These are phyloP conservation scores for Hemithea aestivaria DNA, from an alignment of 2,888 invertebrate genomes.

Conservation along the genomic window DNA sequence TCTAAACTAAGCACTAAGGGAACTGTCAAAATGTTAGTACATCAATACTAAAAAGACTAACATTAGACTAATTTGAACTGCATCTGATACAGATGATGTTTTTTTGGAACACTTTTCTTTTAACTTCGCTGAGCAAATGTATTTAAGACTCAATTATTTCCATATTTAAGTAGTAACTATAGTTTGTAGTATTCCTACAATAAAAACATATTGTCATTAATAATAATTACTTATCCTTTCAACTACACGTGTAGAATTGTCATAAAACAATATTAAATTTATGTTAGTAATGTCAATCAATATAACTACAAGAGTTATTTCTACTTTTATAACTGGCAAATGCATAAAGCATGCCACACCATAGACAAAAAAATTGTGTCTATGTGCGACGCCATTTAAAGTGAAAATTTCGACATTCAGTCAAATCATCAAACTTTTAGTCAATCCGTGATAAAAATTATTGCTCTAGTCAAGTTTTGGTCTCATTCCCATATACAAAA, in stretches of 20 bases:
- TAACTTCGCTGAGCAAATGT: slow-evolving; percentile 64
- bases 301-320: slow-evolving; percentile 12
- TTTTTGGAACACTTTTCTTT: slow-evolving; percentile 45
- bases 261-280: slow-evolving; percentile 21
- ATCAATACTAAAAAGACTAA: slow-evolving; percentile 53
- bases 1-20: slow-evolving; percentile 55
- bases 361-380: too few relatives aligned
- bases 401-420: slow-evolving; percentile 13
- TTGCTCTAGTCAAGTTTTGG: slow-evolving; percentile 43
- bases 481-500: slow-evolving; percentile 25
- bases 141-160: slow-evolving; percentile 27
- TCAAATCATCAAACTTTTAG: slow-evolving; percentile 27
- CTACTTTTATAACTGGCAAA: too few relatives aligned
- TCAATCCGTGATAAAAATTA: slow-evolving; percentile 42
- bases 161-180: too few relatives aligned
- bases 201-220: slow-evolving; percentile 24
- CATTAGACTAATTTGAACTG: slow-evolving; percentile 72
- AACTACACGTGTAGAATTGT: slow-evolving; percentile 14
- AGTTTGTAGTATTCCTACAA: slow-evolving; percentile 11
- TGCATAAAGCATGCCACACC: too few relatives aligned
- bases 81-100: slow-evolving; percentile 75
- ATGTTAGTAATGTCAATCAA: slow-evolving; percentile 46
- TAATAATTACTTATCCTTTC: slow-evolving; percentile 20
- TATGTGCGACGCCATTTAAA: too few relatives aligned
- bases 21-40: slow-evolving; percentile 63